A percentile compares a stretch with the other conserved stretches of the same genome.
Conservation (phyloP, 2,113 vertebrate genomes). For the Corythoichthys intestinalis region DNA sequence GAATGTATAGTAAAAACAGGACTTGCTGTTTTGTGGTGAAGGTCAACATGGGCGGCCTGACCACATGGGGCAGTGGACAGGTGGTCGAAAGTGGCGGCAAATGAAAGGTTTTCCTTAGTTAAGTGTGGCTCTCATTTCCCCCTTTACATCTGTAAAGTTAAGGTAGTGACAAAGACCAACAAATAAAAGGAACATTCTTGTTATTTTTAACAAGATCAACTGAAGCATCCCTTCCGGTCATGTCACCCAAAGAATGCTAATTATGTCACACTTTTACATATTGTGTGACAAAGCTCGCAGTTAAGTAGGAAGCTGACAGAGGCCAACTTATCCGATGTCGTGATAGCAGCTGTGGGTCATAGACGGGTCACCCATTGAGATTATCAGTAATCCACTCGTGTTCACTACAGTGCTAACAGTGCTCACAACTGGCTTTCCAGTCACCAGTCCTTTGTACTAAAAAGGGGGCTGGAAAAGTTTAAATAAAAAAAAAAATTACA, state of each 20-base stretch:
- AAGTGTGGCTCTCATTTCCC: not conserved
- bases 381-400: conserved; percentile 37
- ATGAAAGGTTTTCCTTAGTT: conserved; percentile 20
- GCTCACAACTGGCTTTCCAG: conserved; percentile 11
- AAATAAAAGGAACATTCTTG: not conserved
- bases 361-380: conserved; percentile 25
- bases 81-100: conserved; percentile 26
- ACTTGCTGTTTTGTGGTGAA: conserved; percentile 23
- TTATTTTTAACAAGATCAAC: not conserved
- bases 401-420: conserved; percentile 30
- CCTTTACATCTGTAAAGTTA: not conserved
- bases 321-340: conserved; percentile 35
- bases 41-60: conserved; percentile 19
- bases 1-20: conserved; percentile 22
- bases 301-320: conserved; percentile 3
- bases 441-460: not conserved
- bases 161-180: not conserved
- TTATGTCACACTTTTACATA: not conserved
- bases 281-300: not conserved
- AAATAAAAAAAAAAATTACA: not conserved
- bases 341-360: conserved; percentile 15
- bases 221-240: not conserved
- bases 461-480: not conserved
- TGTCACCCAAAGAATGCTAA: not conserved
- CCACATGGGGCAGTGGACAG: conserved; percentile 15